Percentiles rank a stretch among this genome's conserved stretches.
These are phyloP conservation scores for Rhinoderma darwinii DNA, from an alignment of 2,113 vertebrate genomes.

Conservation along the genomic window DNA sequence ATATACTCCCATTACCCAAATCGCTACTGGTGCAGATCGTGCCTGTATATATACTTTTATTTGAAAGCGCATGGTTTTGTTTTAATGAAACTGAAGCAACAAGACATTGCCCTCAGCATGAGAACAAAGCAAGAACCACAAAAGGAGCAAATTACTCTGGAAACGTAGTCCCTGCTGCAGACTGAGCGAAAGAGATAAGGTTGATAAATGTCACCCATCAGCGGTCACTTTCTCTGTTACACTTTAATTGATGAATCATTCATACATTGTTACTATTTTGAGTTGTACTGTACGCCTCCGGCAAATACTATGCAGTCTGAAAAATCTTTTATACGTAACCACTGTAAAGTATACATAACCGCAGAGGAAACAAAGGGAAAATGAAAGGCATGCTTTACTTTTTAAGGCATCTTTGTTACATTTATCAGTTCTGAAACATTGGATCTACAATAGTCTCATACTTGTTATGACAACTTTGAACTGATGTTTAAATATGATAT, in stretches of 20 bases:
- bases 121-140: background rate
- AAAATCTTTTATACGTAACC: background rate
- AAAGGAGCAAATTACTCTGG: background rate
- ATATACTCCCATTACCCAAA: background rate
- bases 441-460: background rate
- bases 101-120: background rate
- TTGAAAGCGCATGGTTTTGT: background rate
- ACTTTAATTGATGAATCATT: constrained; percentile 38
- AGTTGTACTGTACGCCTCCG: constrained; percentile 19
- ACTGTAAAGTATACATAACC: constrained; percentile 7
- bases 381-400: background rate
- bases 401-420: background rate
- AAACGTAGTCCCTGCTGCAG: background rate
- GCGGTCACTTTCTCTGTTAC: constrained; percentile 22
- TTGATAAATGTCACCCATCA: constrained; percentile 42
- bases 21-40: background rate
- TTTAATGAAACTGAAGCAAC: background rate
- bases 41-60: background rate
- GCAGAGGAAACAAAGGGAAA: background rate
- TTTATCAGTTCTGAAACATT: background rate
- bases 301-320: background rate
- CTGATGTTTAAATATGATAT: background rate
- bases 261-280: constrained; percentile 22
- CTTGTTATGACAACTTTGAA: background rate
- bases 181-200: constrained; percentile 2